phyloP scores from a whole-genome alignment of 2,888 invertebrate species.

The Ennomos fuscantarius region DNA sequence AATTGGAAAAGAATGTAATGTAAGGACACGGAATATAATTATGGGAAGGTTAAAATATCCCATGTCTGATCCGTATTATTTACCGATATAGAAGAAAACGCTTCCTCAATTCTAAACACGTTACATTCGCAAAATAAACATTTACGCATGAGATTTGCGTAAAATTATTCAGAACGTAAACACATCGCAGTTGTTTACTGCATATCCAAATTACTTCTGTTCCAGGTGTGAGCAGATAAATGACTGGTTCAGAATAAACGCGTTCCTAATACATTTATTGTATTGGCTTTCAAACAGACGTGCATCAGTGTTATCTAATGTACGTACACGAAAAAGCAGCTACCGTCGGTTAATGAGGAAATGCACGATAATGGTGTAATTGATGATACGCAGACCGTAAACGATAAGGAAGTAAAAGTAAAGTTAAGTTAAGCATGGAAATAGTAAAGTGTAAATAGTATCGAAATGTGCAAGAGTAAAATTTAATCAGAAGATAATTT shows the following conservation, averaged over 20 bases:
- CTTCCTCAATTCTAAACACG: slow-evolving; percentile 19
- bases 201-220: slow-evolving; percentile 14
- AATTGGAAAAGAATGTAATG: background rate
- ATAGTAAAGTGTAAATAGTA: too few species aligned
- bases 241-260: slow-evolving; percentile 10
- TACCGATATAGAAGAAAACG: slow-evolving; percentile 2
- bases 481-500: too few species aligned
- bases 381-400: background rate
- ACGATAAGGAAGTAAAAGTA: background rate
- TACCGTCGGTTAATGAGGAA: slow-evolving; percentile 29
- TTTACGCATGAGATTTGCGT: slow-evolving; percentile 13
- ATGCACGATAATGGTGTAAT: slow-evolving; percentile 18
- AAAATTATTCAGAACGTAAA: slow-evolving; percentile 14
- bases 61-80: background rate
- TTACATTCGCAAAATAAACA: slow-evolving; percentile 12
- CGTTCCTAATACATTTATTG: slow-evolving; percentile 12
- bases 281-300: slow-evolving; percentile 23
- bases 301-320: slow-evolving; percentile 32
- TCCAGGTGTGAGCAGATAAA: slow-evolving; percentile 18
- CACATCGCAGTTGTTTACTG: slow-evolving; percentile 19
- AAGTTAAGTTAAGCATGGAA: too few species aligned
- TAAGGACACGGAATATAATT: background rate
- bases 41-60: background rate
- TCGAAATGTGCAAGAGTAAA: too few species aligned
- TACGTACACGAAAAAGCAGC: slow-evolving; percentile 32